Evolutionary conservation across 1,140 invertebrate genomes (phyloP), one percentile per base, ranked within the genome.

Genomic region (Aphelenchoides besseyi): DNA sequence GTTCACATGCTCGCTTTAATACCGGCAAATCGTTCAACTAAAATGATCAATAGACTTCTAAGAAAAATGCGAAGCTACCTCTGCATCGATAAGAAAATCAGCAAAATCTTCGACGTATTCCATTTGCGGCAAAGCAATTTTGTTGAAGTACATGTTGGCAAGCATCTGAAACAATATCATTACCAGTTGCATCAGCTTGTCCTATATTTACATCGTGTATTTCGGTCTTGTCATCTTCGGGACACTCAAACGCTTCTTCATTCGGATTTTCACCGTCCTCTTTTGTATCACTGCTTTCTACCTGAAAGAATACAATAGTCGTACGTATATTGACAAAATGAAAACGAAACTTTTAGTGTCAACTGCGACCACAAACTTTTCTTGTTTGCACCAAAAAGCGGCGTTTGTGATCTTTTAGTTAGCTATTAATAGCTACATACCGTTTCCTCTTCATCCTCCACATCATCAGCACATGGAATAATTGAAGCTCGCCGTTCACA

Each of bases 101-200:
- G 72, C 74, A 70, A 84, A 83, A 69, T 82, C 81, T 70, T 82
- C 81, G 9, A 82, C 79, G 67, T 82, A 82, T 23, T 80, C 75
- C 82, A 83, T 84, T 63, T 83, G 66, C 1, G 81, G 80, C 3
- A 83, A 70, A 23, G 74, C 73, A 16, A 84, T 73, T 68, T 77
- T 83, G 66, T 82, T 84, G 71, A 82, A 82, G 64, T 82, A 82
- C 68, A 82, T 78, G 61, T 82, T 82, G 3, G 81, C 81, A 2
- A 82, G 73, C n/a, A 72, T 71, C 77, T 79, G 54, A 69, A 79
- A 71, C 3, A 33, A n/a, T 29, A 68, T 16, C 0, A 26, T 57
- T 57, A 12, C 12, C 28, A 12, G 12, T 9, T 12, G 23, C 23
- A 57, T 16, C 5, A 57, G 12, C n/a, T 48, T 48, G 12, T 12